Evolutionary conservation across 30 jellyfish, hydroid and myxozoan species (phyloP).

Genomic region (Nemopilema nomurai): DNA sequence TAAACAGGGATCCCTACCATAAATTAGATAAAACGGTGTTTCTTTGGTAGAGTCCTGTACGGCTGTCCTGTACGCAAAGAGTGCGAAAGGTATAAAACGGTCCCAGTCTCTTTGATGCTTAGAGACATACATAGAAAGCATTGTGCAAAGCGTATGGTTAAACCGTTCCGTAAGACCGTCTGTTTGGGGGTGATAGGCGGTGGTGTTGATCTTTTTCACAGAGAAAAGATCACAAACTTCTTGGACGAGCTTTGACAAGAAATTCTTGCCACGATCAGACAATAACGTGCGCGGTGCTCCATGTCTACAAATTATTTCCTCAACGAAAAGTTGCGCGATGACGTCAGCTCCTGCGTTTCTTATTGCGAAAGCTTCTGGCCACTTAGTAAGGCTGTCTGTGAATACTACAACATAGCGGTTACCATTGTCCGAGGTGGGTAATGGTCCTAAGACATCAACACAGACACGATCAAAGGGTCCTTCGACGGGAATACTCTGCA

Average conservation of each 20-base stretch:
- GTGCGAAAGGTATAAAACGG: conserved; percentile 36
- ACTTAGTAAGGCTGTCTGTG: conserved; percentile 43
- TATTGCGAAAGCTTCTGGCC: conserved; percentile 64
- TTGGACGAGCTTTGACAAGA: conserved; percentile 14
- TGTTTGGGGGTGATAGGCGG: conserved; percentile 27
- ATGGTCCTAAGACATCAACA: conserved; percentile 61
- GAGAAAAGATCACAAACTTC: conserved; percentile 38
- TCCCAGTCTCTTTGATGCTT: conserved; percentile 66
- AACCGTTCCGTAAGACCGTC: conserved; percentile 1
- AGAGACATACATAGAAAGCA: background rate
- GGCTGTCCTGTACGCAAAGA: conserved; percentile 40
- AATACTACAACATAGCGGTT: conserved; percentile 51
- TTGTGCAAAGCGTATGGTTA: background rate
- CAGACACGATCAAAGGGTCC: conserved; percentile 67
- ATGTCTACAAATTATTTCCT: conserved; percentile 43
- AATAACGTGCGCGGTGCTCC: conserved; percentile 62
- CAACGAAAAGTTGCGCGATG: conserved; percentile 55
- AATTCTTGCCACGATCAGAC: conserved; percentile 2
- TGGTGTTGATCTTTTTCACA: conserved; percentile 56
- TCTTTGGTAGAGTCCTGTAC: conserved; percentile 71
- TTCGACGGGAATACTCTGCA: too few relatives aligned
- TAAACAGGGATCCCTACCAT: conserved; percentile 78
- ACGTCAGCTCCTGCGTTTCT: conserved; percentile 13
- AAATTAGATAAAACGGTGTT: conserved; percentile 68
- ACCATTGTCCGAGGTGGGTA: conserved; percentile 31